Conservation (phyloP, 1,140 invertebrate genomes). For the Sycophaga agraensis region DNA sequence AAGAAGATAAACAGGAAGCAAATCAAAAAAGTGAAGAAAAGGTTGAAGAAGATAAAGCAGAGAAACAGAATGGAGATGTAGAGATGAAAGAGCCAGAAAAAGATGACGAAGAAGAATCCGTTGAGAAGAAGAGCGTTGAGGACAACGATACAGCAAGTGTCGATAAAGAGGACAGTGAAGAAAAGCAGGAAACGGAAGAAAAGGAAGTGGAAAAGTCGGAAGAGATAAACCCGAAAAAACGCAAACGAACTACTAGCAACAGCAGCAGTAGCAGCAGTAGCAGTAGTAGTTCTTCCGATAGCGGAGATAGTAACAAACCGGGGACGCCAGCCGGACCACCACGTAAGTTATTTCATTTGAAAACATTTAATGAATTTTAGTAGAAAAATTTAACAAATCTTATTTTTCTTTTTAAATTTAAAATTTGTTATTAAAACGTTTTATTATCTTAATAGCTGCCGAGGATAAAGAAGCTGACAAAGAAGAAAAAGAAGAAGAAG, state of each 20-base stretch:
- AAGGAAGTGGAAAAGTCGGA: slow-evolving; percentile 38
- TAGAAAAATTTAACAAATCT: too few species aligned
- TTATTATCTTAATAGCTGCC: slow-evolving; percentile 36
- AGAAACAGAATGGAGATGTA: slow-evolving; percentile 38
- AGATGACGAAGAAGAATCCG: slow-evolving; percentile 54
- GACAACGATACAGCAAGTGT: slow-evolving; percentile 43
- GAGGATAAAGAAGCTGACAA: slow-evolving; percentile 22
- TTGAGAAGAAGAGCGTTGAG: slow-evolving; percentile 53
- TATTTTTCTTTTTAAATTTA: too few species aligned
- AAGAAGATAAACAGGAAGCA: slow-evolving; percentile 45
- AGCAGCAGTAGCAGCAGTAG: slow-evolving; percentile 51
- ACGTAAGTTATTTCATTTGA: slow-evolving; percentile 1
- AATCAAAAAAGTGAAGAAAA: slow-evolving; percentile 33
- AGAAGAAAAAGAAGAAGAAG: slow-evolving; percentile 44
- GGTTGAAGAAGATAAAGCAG: slow-evolving; percentile 36
- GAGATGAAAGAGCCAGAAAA: slow-evolving; percentile 53
- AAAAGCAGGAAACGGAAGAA: slow-evolving; percentile 47
- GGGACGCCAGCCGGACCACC: slow-evolving; percentile 10
- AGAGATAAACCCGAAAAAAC: slow-evolving; percentile 48
- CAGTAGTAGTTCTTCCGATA: slow-evolving; percentile 50
- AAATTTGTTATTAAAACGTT: too few species aligned
- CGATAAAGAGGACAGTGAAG: slow-evolving; percentile 57
- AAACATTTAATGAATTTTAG: slow-evolving; percentile 5
- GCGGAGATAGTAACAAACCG: slow-evolving; percentile 30
- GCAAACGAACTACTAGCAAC: slow-evolving; percentile 50